These are phyloP conservation scores for Darevskia mixta DNA, from an alignment of 2,797 vertebrate genomes.

Conservation along the genomic window DNA sequence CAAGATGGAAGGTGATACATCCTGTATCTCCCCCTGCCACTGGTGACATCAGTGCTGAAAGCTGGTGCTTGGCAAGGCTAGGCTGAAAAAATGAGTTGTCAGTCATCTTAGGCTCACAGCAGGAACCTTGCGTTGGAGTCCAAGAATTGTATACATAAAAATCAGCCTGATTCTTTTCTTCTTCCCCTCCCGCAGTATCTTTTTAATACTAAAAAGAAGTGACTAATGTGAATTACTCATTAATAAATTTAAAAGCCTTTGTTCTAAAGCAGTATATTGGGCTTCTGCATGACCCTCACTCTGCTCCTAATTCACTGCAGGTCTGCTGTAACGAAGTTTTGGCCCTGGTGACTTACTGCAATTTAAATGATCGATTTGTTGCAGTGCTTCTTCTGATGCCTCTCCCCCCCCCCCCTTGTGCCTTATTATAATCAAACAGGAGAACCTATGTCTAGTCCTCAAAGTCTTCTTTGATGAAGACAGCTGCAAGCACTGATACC, in stretches of 20 bases:
- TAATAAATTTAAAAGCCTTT: neutral
- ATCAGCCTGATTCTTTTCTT: neutral
- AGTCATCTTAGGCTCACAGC: neutral
- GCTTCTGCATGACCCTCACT: conserved; percentile 2
- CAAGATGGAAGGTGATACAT: no score
- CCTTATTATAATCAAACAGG: neutral
- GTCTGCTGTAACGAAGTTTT: conserved; percentile 16
- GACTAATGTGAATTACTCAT: neutral
- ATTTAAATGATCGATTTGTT: conserved; percentile 40
- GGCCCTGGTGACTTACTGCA: conserved; percentile 11
- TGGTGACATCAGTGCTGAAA: neutral
- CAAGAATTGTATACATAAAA: neutral
- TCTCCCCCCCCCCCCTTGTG: neutral
- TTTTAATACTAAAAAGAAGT: conserved; percentile 2
- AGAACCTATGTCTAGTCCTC: neutral
- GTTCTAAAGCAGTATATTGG: neutral
- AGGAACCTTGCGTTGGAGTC: neutral
- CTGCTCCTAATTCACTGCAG: conserved; percentile 21
- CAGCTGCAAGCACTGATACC: neutral
- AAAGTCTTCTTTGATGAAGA: conserved; percentile 9
- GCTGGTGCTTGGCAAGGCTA: neutral
- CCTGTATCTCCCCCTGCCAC: no score
- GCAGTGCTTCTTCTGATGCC: neutral
- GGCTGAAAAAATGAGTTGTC: neutral
- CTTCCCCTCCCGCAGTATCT: neutral